Evolutionary conservation across 2,888 invertebrate species (phyloP).

Genomic region (Callyntrura guangdongensis): DNA sequence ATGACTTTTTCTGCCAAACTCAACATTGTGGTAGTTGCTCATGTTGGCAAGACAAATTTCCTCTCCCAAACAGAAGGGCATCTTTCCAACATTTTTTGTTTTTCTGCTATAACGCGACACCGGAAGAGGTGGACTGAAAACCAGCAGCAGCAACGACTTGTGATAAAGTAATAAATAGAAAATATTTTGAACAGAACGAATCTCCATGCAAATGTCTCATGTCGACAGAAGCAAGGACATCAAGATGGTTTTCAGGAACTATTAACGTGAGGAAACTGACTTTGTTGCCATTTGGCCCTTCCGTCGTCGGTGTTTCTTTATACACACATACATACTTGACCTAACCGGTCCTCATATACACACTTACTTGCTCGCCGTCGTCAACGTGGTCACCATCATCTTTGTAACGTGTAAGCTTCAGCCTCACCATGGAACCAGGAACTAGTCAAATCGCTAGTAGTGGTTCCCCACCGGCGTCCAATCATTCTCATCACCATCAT

Average conservation of each 20-base stretch:
- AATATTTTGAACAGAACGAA: neutral
- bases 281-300: constrained; percentile 6
- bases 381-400: neutral
- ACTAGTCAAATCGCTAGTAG: constrained; percentile 62
- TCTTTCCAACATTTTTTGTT: constrained; percentile 9
- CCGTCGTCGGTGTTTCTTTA: neutral
- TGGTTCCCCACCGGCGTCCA: constrained; percentile 38
- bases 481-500: neutral
- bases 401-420: neutral
- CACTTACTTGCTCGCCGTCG: neutral
- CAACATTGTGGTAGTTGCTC: constrained; percentile 10
- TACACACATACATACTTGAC: neutral
- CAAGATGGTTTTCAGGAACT: constrained; percentile 14
- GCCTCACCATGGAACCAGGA: constrained; percentile 59
- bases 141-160: neutral
- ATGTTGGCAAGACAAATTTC: neutral
- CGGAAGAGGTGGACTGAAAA: constrained; percentile 21
- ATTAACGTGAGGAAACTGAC: constrained; percentile 12
- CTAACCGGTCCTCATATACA: neutral
- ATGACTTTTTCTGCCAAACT: constrained; percentile 1
- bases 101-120: neutral
- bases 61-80: neutral
- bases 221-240: constrained; percentile 20
- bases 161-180: neutral
- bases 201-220: constrained; percentile 7